phyloP scores from a whole-genome alignment of 2,113 vertebrate genomes.

The Mohoua ochrocephala region DNA sequence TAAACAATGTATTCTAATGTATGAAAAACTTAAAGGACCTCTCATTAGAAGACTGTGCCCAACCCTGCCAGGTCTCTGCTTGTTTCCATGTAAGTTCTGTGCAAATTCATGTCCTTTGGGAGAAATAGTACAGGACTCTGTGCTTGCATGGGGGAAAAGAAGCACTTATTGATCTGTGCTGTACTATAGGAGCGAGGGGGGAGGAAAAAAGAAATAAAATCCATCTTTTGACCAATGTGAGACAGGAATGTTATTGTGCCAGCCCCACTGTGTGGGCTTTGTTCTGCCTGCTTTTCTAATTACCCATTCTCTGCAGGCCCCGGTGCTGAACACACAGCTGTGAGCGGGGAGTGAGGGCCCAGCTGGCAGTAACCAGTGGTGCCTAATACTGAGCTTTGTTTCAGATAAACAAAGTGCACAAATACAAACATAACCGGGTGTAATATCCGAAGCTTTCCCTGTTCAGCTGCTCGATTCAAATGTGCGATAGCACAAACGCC shows the following conservation, averaged over 20 bases:
- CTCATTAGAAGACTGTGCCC: not conserved
- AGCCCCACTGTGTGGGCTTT: constrained; percentile 69
- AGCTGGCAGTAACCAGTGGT: constrained; percentile 79
- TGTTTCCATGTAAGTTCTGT: not conserved
- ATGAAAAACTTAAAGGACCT: not conserved
- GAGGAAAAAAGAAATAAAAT: not conserved
- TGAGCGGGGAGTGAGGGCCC: constrained; percentile 55
- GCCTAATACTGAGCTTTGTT: constrained; percentile 74
- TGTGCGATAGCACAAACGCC: constrained; percentile 3
- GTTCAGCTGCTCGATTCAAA: constrained; percentile 42
- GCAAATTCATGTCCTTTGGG: not conserved
- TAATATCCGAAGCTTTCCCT: constrained; percentile 18
- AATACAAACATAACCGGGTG: constrained; percentile 61
- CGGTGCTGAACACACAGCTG: constrained; percentile 74
- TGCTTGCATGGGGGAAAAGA: not conserved
- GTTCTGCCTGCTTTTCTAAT: constrained; percentile 65
- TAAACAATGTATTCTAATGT: too few relatives aligned
- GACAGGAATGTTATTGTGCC: constrained; percentile 75
- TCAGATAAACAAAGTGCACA: constrained; percentile 69
- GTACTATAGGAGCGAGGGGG: not conserved
- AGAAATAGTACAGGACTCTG: not conserved
- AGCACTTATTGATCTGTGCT: constrained; percentile 31
- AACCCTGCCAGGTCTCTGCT: not conserved
- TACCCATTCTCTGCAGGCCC: constrained; percentile 70
- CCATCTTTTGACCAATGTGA: constrained; percentile 56